Evolutionary conservation across 2,888 invertebrate species (phyloP), one percentile per base, ranked within the genome.

Genomic region (Platynereis dumerilii): DNA sequence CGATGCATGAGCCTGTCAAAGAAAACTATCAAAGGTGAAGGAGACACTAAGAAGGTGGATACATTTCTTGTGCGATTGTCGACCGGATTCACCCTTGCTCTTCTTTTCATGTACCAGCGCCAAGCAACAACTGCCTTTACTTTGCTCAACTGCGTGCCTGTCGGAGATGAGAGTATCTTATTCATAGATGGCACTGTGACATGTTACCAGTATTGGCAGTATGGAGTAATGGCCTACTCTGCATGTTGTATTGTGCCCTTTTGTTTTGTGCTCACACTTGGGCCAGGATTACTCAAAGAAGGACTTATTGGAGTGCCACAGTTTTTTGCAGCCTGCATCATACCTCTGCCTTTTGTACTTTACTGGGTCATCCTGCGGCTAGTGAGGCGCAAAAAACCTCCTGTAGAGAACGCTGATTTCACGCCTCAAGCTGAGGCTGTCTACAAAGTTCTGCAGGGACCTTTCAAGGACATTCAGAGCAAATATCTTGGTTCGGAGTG

Each of bases 41-140:
- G 1, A 2, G 39, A 56, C 7, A 27, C 52, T 53, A 24, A 34
- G 2, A 24, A 29, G 12, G 44, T 29, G 12, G 48, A 52, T 24
- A 61, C 57, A 15, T 68, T 72, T 29, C 52, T 66, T 39, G 65
- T 62, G 7, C 56, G 62, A 39, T 54, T 72, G 55, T 59, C 69
- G n/a, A 72, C 71, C 5, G 72, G 72, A 1, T 72, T 72, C 44
- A 66, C 70, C 20, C 54, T 72, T n/a, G 52, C 71, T 22, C 60
- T 72, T 44, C 63, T 72, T 15, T 72, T 72, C 58, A 72, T 70
- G 53, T 72, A 72, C 58, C 72, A 72, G 53, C 65, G 65, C 44
- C 62, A 72, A 26, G 72, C 72, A 24, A 72, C 72, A 5, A 72
- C 71, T 1, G 65, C 69, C 20, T 66, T 72, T 53, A 66, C 67